Base-by-base conservation (phyloP, 2,888 invertebrate genomes). In the Callyntrura guangdongensis region DNA sequence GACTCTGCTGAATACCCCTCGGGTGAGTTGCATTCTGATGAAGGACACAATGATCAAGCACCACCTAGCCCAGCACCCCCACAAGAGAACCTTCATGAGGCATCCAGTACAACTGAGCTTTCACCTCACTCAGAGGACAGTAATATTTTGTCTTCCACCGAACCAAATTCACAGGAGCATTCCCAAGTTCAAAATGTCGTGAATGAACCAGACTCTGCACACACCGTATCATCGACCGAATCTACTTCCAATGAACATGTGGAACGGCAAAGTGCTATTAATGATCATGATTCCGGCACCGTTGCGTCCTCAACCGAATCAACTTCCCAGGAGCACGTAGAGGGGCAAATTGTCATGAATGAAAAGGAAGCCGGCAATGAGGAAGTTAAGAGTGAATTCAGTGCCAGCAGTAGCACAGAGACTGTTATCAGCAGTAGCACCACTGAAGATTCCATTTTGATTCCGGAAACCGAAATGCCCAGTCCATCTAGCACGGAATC, bases 391-490 rank as follows among this genome's bases (percentile, higher is more conserved):
- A 36, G 6, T 36, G 81, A 61, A 25, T 25, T 12, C 20, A 82
- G 82, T 27, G 47, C 36, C 17, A 59, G 81, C n/a, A 82, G 61
- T 61, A 45, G 45, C 17, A 27, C 82, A 1, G 82, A 82, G 45
- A 9, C 3, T 6, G 27, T 14, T 14, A 49, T 6, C 14, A 36
- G 27, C 8, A 77, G 25, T 12, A 87, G 79, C 53, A 79, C 64
- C 11, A 67, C 79, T 1, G 87, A 87, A 20, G 79, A 79, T 25
- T 74, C 85, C 12, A 20, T 20, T 72, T 0, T 20, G 14, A n/a
- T 85, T 6, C 74, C 85, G 6, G 56, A 85, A 56, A 36, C 59
- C 9, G 81, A 77, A 53, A 14, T 77, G 14, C 9, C 53, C 27
- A 25, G 25, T 12, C n/a, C 56, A 9, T 81, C 81, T 27, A 81